Base-by-base conservation (phyloP, 1,140 invertebrate species). In the Hyles vespertilio region DNA sequence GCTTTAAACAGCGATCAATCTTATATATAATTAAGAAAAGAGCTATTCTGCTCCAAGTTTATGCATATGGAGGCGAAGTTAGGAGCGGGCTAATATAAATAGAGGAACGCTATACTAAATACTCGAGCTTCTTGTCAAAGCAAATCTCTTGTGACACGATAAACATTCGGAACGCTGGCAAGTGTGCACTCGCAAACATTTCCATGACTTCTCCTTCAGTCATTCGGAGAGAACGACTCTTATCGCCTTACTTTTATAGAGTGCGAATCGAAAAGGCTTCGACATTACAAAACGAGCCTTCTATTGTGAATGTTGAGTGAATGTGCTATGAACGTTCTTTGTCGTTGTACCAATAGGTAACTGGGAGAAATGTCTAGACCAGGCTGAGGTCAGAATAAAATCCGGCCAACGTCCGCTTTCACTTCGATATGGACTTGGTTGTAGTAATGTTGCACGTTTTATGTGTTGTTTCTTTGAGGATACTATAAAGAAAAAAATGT, bases 211-310 rank as follows among this genome's bases (percentile, higher is more conserved):
- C 67, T 77, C 63, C 65, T 75, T 67, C 69, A 77, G 76, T 79
- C 76, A 82, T 82, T 84, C 79, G 69, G 59, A 74, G 64, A 63
- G 68, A 80, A 79, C 67, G 76, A 68, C 76, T 81, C 77, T 81
- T 81, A 79, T 84, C 81, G 76, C 70, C 70, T 80, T 80, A 77
- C 72, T 80, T 78, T 81, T 76, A 80, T 79, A 69, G 67, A 73
- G 63, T 84, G 72, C 63, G 76, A 80, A 84, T 84, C 77, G 75
- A 79, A 77, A 74, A 78, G 75, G 70, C 76, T 78, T 74, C 74
- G 59, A 69, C 62, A 58, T 74, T 72, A 77, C 72, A 80, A 72
- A 80, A 77, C 69, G 72, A 62, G 77, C 75, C 74, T 74, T 70
- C 77, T 77, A 70, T 70, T 77, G 69, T 51, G 69, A 72, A 71